Evolutionary conservation across 2,888 invertebrate species (phyloP), one percentile per base, ranked within the genome.

Genomic region (Xylophagus ater): DNA sequence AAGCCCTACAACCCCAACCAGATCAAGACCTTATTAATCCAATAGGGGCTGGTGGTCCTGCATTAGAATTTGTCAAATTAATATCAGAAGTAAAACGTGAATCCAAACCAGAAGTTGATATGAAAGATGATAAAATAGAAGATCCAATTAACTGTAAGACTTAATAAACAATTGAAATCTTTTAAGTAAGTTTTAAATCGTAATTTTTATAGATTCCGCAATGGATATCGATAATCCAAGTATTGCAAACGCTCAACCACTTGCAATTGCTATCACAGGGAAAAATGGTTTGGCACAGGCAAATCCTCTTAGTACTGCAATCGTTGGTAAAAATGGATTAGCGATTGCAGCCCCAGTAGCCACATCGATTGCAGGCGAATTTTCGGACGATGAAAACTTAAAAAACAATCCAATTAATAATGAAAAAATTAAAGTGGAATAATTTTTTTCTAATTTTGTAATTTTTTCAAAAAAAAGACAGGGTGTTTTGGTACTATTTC

Each of bases 341-440:
- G 66, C 69, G 1, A 55, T 70, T 12, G 62, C 70, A 1, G 67
- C 66, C 43, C 71, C 71, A 15, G 58, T 61, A 33, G 71, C 69
- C 13, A 69, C 70, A 13, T 69, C 72, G 2, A 62, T 71, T 12
- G 69, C 70, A 15, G 70, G 49, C 7, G 33, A 42, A n/a, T 37
- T 39, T 13, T 5, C 15, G 4, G 4, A 30, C 12, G 17, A 10
- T 14, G 18, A 12, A 12, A 15, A 4, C 17, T 15, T 8, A 13
- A n/a, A 9, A 13, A 26, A 26, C 26, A n/a, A 26, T 5, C 26
- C 13, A 26, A 9, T 13, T 26, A 26, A 26, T 26, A n/a, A 10
- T 13, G n/a, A 2, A 10, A n/a, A 13, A 26, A 26, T 13, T 26
- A 3, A 10, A 5, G n/a, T 12, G n/a, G 26, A 26, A n/a, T 26